These are phyloP conservation scores for Coranthus polyacanthus DNA, from an alignment of 2,797 vertebrate species.

Conservation along the genomic window DNA sequence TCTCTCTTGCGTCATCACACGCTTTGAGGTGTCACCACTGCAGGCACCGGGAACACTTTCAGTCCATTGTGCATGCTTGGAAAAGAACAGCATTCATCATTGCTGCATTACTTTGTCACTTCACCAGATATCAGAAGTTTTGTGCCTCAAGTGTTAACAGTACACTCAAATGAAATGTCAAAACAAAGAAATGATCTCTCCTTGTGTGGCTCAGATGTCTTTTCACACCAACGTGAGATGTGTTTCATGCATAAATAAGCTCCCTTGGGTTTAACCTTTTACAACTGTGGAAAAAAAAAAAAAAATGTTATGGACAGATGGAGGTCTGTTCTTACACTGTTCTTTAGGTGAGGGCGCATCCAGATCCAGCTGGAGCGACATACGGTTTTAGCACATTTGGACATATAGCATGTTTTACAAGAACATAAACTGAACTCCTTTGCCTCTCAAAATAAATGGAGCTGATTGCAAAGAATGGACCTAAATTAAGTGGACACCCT, in stretches of 20 bases:
- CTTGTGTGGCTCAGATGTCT: not conserved
- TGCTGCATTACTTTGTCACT: not conserved
- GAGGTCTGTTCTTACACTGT: not conserved
- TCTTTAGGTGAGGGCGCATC: not conserved
- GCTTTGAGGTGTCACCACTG: not conserved
- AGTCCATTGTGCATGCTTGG: constrained; percentile 4
- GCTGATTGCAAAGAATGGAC: no score
- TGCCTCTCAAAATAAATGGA: not conserved
- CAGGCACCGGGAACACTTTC: no score
- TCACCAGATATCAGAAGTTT: constrained; percentile 1
- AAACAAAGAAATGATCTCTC: constrained; percentile 12
- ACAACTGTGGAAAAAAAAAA: not conserved
- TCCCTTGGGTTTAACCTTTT: constrained; percentile 3
- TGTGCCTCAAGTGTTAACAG: not conserved
- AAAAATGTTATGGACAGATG: not conserved
- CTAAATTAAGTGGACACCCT: not conserved
- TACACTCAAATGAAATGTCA: constrained; percentile 31
- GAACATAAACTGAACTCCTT: not conserved
- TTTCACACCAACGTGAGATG: constrained; percentile 10
- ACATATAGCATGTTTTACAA: constrained; percentile 1
- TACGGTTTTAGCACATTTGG: not conserved
- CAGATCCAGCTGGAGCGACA: not conserved
- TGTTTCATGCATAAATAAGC: constrained; percentile 16
- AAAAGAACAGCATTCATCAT: constrained; percentile 8
- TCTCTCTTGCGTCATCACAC: not conserved